phyloP scores from a whole-genome alignment of 1,140 invertebrate species.

The Drosophila funebris region DNA sequence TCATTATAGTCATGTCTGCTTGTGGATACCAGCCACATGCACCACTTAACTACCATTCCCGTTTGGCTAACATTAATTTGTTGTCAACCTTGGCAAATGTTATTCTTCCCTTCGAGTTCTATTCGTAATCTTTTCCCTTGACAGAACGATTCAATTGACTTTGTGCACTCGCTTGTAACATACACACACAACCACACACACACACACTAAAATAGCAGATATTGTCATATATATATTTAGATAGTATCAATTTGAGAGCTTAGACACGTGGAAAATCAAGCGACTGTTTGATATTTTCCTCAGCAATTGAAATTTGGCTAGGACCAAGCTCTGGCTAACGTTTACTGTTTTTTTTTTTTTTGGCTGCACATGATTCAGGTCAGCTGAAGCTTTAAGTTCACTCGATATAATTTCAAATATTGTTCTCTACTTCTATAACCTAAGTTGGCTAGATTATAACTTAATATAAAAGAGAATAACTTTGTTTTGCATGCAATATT shows the following conservation, averaged over 20 bases:
- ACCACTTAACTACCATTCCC: conserved; percentile 1
- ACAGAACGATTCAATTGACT: conserved; percentile 47
- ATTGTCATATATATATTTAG: not conserved
- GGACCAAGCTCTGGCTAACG: not conserved
- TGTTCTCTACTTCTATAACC: no score
- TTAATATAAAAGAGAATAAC: no score
- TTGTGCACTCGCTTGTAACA: conserved; percentile 29
- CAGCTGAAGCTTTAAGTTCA: no score
- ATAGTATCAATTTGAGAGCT: conserved; percentile 1
- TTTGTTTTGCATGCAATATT: no score
- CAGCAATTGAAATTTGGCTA: not conserved
- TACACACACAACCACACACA: not conserved
- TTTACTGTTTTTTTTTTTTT: not conserved
- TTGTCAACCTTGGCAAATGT: conserved; percentile 43
- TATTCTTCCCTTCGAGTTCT: conserved; percentile 21
- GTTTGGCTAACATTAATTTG: conserved; percentile 36
- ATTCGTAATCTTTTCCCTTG: conserved; percentile 29
- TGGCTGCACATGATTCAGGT: not conserved
- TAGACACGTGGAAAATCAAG: not conserved
- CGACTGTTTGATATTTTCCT: not conserved
- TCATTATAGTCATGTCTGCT: conserved; percentile 57
- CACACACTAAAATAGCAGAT: not conserved
- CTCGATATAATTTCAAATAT: no score
- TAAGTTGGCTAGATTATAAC: no score
- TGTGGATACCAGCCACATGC: conserved; percentile 41